These are phyloP conservation scores for Chouioia cunea DNA, from an alignment of 2,888 invertebrate genomes.

Conservation along the genomic window DNA sequence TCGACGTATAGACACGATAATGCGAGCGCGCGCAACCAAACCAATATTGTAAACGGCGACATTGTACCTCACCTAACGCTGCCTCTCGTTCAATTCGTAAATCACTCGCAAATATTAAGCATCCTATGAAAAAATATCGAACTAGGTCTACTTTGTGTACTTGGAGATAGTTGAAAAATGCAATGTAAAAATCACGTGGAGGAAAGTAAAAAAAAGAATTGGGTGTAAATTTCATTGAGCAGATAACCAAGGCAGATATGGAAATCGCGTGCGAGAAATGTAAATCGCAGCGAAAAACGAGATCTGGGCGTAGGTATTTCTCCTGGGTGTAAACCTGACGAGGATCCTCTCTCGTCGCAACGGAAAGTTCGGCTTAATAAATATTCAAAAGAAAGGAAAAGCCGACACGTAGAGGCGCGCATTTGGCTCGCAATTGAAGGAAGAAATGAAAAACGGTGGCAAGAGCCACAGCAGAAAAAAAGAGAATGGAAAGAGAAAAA, in stretches of 20 bases:
- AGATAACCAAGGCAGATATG: constrained; percentile 29
- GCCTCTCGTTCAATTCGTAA: too few species aligned
- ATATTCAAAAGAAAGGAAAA: constrained; percentile 32
- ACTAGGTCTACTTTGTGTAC: too few species aligned
- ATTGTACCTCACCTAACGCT: too few species aligned
- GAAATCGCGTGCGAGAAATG: constrained; percentile 13
- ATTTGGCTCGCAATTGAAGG: not conserved
- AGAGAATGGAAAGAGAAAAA: constrained; percentile 34
- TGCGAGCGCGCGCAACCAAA: constrained; percentile 23
- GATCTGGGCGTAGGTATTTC: not conserved
- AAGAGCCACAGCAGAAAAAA: constrained; percentile 33
- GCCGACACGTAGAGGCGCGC: not conserved
- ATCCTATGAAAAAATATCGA: too few species aligned
- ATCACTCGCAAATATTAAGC: too few species aligned
- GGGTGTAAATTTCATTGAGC: constrained; percentile 1
- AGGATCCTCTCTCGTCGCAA: not conserved
- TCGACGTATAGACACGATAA: constrained; percentile 1
- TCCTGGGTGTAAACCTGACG: constrained; percentile 20
- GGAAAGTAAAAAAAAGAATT: not conserved
- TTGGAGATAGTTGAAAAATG: too few species aligned
- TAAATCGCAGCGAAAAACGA: constrained; percentile 25
- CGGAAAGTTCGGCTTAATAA: constrained; percentile 24
- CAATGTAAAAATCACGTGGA: too few species aligned
- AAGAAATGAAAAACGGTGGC: constrained; percentile 24
- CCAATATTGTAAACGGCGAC: too few species aligned